Conservation (phyloP, 2,113 vertebrate species). For the Zosterops lateralis region DNA sequence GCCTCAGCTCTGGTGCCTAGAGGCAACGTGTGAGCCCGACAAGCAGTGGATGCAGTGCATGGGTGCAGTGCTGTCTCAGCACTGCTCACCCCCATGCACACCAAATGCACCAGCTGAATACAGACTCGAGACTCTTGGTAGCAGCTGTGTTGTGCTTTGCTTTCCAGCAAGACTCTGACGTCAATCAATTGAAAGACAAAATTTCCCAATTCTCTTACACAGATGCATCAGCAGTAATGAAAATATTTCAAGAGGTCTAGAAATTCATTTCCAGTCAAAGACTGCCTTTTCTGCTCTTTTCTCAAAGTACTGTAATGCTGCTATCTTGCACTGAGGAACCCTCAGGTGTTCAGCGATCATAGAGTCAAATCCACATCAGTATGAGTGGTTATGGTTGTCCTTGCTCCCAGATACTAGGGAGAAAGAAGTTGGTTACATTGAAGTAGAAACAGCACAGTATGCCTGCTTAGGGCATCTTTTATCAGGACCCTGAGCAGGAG, state of each 20-base stretch:
- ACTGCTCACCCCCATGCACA: not conserved
- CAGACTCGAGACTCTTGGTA: not conserved
- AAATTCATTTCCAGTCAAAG: not conserved
- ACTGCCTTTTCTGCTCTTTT: not conserved
- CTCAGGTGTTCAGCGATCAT: not conserved
- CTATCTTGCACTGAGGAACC: not conserved
- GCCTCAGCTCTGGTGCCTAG: not conserved
- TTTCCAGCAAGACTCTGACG: constrained; percentile 5
- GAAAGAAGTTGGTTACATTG: not conserved
- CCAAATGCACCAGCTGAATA: not conserved
- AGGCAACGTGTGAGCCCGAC: fast-evolving
- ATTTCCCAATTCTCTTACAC: not conserved
- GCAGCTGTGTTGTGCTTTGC: not conserved
- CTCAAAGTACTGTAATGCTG: not conserved
- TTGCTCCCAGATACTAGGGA: not conserved
- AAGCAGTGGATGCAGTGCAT: not conserved
- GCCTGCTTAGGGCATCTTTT: not conserved
- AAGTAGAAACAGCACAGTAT: not conserved
- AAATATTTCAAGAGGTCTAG: not conserved
- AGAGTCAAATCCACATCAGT: not conserved
- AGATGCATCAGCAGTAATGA: not conserved
- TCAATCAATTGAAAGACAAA: not conserved
- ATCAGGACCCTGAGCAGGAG: not conserved
- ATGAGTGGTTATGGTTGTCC: not conserved
- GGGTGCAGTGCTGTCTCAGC: not conserved